Evolutionary conservation across 2,888 invertebrate genomes (phyloP), one percentile per base, ranked within the genome.

Genomic region (Archips crataeganus): DNA sequence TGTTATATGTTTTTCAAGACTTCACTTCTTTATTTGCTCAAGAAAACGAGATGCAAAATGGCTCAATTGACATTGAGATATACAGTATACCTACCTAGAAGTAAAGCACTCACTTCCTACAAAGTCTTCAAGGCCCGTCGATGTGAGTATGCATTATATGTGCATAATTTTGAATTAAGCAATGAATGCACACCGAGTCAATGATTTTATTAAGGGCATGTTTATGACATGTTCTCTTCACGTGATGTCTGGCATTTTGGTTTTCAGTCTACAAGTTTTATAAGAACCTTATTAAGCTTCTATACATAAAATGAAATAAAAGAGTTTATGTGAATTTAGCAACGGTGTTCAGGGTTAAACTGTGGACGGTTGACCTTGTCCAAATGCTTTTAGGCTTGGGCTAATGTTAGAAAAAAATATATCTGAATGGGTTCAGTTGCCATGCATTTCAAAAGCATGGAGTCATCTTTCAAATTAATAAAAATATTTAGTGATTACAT

Each of bases 81-180:
- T 23, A 54, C 15, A 45, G 23, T 54, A 51, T 51, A 54, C 54
- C 15, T 23, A 54, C 54, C 54, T 54, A 54, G 39, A 57, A 36
- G 32, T 63, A 36, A 63, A 47, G 42, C 71, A 45, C 32, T 63
- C 15, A 68, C 39, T 73, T 68, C 73, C 63, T 73, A 66, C 60
- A 67, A 23, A 63, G 63, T 47, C 45, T 47, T n/a, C 72, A 63
- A 68, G 67, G 71, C 32, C 42, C 32, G 39, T 34, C 36, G 13
- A 13, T 1, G 66, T 61, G 61, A 47, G 62, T 51, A 62, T 57
- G 36, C 67, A 47, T 72, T 67, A 51, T 8, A 71, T 71, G 65
- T 42, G 60, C 45, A 54, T 62, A 68, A 32, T 32, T 68, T 54
- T 67, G 68, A 68, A 73, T 72, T 59, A 57, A 66, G 66, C 66